A percentile compares a stretch with the other conserved stretches of the same genome.
phyloP scores from a whole-genome alignment of 2,113 vertebrate species.

The Lepus timidus region DNA sequence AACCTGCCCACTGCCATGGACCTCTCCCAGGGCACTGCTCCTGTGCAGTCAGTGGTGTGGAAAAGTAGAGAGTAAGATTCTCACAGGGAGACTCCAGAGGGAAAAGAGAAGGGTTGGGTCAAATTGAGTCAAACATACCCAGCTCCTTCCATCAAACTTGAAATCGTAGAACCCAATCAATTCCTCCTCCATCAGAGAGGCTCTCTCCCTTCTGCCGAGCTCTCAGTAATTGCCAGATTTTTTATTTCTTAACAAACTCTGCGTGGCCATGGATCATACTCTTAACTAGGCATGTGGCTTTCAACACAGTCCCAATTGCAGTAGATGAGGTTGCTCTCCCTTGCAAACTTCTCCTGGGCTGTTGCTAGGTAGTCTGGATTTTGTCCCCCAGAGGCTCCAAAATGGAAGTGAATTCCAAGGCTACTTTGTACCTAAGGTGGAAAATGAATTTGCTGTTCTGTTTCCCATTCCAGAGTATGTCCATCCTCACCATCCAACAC shows the following conservation, averaged over 20 bases:
- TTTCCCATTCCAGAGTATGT: not conserved
- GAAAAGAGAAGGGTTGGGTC: not conserved
- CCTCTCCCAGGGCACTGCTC: accelerated
- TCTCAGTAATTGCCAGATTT: not conserved
- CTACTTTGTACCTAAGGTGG: not conserved
- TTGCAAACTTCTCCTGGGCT: not conserved
- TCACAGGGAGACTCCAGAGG: not conserved
- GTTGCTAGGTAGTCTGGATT: not conserved
- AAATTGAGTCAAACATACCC: not conserved
- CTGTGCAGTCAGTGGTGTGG: accelerated
- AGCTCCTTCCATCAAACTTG: not conserved
- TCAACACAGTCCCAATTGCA: not conserved
- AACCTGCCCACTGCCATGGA: accelerated
- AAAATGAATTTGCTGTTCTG: not conserved
- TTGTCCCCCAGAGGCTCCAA: not conserved
- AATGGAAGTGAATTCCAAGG: not conserved
- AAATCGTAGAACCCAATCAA: not conserved
- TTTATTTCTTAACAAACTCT: not conserved
- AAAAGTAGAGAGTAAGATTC: not conserved
- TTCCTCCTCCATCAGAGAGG: not conserved
- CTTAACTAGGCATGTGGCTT: not conserved
- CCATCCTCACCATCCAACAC: not conserved
- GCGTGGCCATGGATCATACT: not conserved
- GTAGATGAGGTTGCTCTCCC: not conserved
- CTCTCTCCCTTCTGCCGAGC: not conserved